These are phyloP conservation scores for Fragum sueziense DNA, from an alignment of 2,888 invertebrate species.

Conservation along the genomic window DNA sequence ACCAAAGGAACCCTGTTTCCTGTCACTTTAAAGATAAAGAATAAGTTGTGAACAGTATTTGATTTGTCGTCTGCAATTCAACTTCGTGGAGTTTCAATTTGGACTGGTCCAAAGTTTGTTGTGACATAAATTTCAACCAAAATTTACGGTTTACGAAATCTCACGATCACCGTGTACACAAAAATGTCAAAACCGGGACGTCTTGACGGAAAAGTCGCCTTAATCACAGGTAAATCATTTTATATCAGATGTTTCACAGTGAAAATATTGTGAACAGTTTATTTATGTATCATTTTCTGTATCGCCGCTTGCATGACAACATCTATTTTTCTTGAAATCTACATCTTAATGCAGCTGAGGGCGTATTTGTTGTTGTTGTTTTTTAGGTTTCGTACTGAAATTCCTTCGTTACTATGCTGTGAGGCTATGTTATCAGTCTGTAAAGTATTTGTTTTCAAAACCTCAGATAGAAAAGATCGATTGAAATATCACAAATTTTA, in stretches of 20 bases:
- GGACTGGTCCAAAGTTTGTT: no score
- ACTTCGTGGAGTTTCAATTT: no score
- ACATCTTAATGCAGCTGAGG: not conserved
- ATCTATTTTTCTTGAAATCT: not conserved
- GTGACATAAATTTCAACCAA: no score
- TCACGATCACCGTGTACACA: no score
- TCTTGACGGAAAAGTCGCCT: slow-evolving; percentile 72
- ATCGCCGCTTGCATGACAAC: not conserved
- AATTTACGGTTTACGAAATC: no score
- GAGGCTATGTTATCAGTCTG: no score
- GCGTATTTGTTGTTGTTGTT: not conserved
- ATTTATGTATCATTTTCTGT: not conserved
- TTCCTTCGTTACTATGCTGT: not conserved
- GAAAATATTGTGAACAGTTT: not conserved
- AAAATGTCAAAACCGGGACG: slow-evolving; percentile 49
- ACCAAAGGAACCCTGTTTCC: no score
- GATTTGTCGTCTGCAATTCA: no score
- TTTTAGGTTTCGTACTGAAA: not conserved
- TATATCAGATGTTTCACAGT: not conserved
- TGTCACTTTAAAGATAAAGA: no score
- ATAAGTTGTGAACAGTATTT: no score
- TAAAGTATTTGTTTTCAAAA: not conserved
- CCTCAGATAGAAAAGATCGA: no score
- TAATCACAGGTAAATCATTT: slow-evolving; percentile 73
- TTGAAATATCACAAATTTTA: no score